These are phyloP conservation scores for Portunus trituberculatus DNA, from an alignment of 1,140 invertebrate species.

Conservation along the genomic window DNA sequence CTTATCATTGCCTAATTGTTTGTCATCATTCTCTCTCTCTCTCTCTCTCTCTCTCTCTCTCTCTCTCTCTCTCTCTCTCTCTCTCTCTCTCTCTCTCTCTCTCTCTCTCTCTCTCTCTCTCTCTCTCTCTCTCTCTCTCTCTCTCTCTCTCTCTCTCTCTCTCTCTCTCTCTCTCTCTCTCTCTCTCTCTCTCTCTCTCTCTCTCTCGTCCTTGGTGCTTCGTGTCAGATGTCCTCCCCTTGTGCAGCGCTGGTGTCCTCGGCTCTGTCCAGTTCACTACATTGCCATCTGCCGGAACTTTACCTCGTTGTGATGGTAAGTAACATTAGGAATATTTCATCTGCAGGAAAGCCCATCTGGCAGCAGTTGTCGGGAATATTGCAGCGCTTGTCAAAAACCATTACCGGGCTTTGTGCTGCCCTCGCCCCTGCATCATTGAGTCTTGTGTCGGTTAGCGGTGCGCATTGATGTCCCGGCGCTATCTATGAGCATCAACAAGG, in stretches of 20 bases:
- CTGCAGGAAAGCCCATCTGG: background rate
- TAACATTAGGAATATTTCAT: background rate
- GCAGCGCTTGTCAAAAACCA: background rate
- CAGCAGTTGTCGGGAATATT: background rate
- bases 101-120: background rate
- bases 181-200: background rate
- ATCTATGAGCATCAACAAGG: too few relatives aligned
- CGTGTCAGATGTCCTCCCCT: too few relatives aligned
- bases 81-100: background rate
- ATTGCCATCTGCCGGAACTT: background rate
- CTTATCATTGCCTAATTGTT: background rate
- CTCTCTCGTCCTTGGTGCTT: too few relatives aligned
- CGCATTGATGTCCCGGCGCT: too few relatives aligned
- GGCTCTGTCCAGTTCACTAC: background rate
- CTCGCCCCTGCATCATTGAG: background rate
- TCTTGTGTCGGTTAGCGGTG: too few relatives aligned
- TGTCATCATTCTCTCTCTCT: background rate
- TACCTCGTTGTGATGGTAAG: background rate
- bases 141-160: background rate
- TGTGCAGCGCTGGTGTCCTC: background rate
- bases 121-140: background rate
- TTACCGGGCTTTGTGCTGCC: background rate
- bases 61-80: background rate
- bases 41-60: too few relatives aligned
- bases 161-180: background rate